Evolutionary conservation across 2,113 vertebrate genomes (phyloP).

Genomic region (Laticauda laticaudata): DNA sequence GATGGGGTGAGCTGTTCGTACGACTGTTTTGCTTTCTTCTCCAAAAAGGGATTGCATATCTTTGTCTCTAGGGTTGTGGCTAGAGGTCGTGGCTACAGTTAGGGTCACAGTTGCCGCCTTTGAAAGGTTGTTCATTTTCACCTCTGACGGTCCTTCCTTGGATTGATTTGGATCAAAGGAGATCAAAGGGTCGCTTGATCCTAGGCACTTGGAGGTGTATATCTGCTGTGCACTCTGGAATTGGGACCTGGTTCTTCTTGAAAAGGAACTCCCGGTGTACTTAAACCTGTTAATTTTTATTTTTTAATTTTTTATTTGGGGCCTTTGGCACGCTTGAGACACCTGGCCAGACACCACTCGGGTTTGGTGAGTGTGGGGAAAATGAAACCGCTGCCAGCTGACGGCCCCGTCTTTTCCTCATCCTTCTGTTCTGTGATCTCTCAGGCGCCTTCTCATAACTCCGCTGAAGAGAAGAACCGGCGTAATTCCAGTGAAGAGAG

Average conservation of each 20-base stretch:
- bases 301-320: not conserved
- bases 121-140: not conserved
- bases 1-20: not conserved
- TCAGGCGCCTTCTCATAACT: conserved; percentile 80
- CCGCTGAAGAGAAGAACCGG: conserved; percentile 76
- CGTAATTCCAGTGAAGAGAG: conserved; percentile 85
- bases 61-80: not conserved
- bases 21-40: not conserved
- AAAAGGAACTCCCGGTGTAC: not conserved
- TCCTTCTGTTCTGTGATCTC: conserved; percentile 67
- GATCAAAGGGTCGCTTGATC: not conserved
- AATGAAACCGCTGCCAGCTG: not conserved
- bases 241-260: not conserved
- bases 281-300: not conserved
- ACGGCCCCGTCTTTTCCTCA: conserved; percentile 53
- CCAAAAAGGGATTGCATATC: not conserved
- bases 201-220: not conserved
- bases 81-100: not conserved
- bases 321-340: conserved; percentile 24
- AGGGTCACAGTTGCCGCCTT: not conserved
- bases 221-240: conserved; percentile 10
- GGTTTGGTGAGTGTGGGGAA: conserved; percentile 44
- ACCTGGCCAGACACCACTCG: conserved; percentile 36
- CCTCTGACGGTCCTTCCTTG: not conserved
- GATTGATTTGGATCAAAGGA: conserved; percentile 24